Percentiles rank a stretch among this genome's conserved stretches.
Evolutionary conservation across 1,140 invertebrate species (phyloP).

Genomic region (Drosophila repleta): DNA sequence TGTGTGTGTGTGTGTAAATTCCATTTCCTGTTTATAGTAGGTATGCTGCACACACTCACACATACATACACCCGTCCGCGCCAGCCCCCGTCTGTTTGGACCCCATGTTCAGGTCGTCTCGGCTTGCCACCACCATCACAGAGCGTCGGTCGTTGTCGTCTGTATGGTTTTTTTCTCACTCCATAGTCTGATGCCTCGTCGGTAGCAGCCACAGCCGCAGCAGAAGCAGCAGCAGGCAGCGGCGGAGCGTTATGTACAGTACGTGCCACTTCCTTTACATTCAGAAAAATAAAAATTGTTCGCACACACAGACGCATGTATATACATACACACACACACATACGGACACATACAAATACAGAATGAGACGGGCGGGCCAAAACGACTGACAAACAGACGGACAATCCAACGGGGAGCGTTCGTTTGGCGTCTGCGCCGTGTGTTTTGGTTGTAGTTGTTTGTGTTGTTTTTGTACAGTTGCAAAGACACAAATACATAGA

Average conservation of each 20-base stretch:
- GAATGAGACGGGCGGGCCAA: slow-evolving; percentile 24
- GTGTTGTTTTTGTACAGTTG: slow-evolving; percentile 79
- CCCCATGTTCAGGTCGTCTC: slow-evolving; percentile 38
- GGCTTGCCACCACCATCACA: slow-evolving; percentile 42
- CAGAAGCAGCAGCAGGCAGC: slow-evolving; percentile 31
- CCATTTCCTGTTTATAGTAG: slow-evolving; percentile 80
- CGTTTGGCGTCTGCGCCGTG: slow-evolving; percentile 73
- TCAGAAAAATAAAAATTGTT: slow-evolving; percentile 80
- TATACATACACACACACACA: slow-evolving; percentile 26
- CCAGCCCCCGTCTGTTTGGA: slow-evolving; percentile 21
- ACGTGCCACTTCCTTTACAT: slow-evolving; percentile 82
- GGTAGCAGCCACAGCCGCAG: slow-evolving; percentile 42
- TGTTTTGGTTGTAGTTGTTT: slow-evolving; percentile 45
- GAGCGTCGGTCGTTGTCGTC: slow-evolving; percentile 56
- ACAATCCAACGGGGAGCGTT: slow-evolving; percentile 44
- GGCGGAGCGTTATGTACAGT: slow-evolving; percentile 71
- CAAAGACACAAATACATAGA: slow-evolving; percentile 70
- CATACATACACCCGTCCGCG: slow-evolving; percentile 35
- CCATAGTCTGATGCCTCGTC: slow-evolving; percentile 59
- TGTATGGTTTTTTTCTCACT: slow-evolving; percentile 45
- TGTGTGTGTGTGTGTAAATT: slow-evolving; percentile 71
- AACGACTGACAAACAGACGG: slow-evolving; percentile 37
- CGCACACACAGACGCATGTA: slow-evolving; percentile 49
- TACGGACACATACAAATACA: slow-evolving; percentile 10
- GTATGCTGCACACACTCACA: slow-evolving; percentile 53